These are phyloP conservation scores for Drosophila mojavensis DNA, from an alignment of 1,140 invertebrate genomes.

Conservation along the genomic window DNA sequence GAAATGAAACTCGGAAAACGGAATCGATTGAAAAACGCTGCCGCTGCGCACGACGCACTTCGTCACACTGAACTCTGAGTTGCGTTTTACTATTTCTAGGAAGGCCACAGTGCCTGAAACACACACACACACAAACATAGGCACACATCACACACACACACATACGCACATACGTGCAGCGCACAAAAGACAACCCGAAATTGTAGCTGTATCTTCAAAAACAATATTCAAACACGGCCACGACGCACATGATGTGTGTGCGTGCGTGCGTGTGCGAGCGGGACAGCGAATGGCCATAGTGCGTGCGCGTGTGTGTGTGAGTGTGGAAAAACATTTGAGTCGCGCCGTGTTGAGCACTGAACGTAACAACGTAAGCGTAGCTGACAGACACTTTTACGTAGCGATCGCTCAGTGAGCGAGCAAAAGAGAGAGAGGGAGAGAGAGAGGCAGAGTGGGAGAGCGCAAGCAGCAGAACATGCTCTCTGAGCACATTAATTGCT, in stretches of 20 bases:
- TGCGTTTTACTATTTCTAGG: constrained; percentile 83
- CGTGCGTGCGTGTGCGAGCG: constrained; percentile 24
- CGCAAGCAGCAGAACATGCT: constrained; percentile 2
- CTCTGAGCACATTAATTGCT: background rate
- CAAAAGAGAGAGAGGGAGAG: background rate
- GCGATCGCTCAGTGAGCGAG: constrained; percentile 45
- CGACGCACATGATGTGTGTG: constrained; percentile 30
- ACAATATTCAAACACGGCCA: constrained; percentile 46
- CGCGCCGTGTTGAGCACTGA: constrained; percentile 38
- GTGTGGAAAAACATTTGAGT: constrained; percentile 62
- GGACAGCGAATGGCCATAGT: constrained; percentile 12
- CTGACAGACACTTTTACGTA: constrained; percentile 67
- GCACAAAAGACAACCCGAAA: constrained; percentile 47
- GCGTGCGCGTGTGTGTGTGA: constrained; percentile 30
- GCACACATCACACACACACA: background rate
- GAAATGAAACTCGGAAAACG: constrained; percentile 21
- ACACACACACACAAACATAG: constrained; percentile 10
- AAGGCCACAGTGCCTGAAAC: constrained; percentile 56
- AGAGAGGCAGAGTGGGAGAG: background rate
- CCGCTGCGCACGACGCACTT: constrained; percentile 83
- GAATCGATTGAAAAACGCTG: constrained; percentile 60
- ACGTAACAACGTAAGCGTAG: constrained; percentile 56
- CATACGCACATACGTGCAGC: background rate
- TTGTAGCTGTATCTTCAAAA: constrained; percentile 71
- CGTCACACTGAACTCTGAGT: constrained; percentile 71